phyloP scores from a whole-genome alignment of 2,888 invertebrate genomes.

The Lepeophtheirus nordmannii region DNA sequence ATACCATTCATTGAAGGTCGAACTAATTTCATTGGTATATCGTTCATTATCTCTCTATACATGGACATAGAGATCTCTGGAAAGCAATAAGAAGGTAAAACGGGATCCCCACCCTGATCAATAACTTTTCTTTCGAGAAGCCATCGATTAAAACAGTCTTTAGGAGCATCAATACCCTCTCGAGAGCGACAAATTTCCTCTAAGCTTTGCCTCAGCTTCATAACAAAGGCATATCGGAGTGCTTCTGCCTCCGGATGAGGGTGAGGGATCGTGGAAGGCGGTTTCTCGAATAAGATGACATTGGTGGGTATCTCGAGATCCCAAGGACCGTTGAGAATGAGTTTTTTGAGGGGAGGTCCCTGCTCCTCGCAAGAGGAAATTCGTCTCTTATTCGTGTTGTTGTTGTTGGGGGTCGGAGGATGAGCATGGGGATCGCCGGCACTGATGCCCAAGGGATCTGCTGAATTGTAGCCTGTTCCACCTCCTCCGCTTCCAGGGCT shows the following conservation, averaged over 20 bases:
- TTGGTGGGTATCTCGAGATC: constrained; percentile 84
- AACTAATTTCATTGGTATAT: constrained; percentile 87
- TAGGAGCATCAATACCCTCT: constrained; percentile 80
- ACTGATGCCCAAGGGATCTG: constrained; percentile 26
- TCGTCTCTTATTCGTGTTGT: constrained; percentile 23
- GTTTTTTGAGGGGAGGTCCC: constrained; percentile 65
- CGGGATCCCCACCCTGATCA: constrained; percentile 73
- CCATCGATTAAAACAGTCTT: constrained; percentile 90
- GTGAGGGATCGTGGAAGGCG: constrained; percentile 60
- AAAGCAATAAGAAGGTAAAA: constrained; percentile 76
- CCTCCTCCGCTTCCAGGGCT: background rate
- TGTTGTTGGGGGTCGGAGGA: constrained; percentile 29
- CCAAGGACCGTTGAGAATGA: constrained; percentile 79
- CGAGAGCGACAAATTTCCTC: constrained; percentile 84
- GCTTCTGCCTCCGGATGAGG: constrained; percentile 62
- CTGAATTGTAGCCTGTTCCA: constrained; percentile 29
- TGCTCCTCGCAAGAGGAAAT: background rate
- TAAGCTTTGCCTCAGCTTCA: constrained; percentile 74
- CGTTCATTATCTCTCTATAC: constrained; percentile 95
- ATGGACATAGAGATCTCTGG: constrained; percentile 83
- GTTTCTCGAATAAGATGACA: constrained; percentile 70
- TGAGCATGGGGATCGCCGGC: background rate
- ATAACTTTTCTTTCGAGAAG: constrained; percentile 83
- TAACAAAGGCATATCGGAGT: constrained; percentile 57
- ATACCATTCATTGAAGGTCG: background rate